Evolutionary conservation across 2,888 invertebrate genomes (phyloP), one percentile per base, ranked within the genome.

Genomic region (Polydrusus cervinus): DNA sequence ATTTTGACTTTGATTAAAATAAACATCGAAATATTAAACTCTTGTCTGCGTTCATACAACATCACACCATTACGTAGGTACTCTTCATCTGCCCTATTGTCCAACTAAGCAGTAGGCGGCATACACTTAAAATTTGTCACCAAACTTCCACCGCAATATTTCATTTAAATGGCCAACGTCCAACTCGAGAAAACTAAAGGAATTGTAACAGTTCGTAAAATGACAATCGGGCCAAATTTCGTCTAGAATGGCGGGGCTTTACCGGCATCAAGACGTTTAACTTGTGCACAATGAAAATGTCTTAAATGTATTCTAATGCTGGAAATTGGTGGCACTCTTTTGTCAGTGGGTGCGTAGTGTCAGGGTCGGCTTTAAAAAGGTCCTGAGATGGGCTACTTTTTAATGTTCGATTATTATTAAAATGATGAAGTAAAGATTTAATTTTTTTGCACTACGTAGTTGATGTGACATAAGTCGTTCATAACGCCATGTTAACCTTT

Each of bases 131-230:
- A 81, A 81, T 81, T 81, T 81, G 80, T 82, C 81, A 78, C 78
- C 81, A 80, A 79, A 80, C 74, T 79, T 78, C 77, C 11, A 70
- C 57, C 69, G 80, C 81, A 79, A 83, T 82, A 82, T 79, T 80
- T 84, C 84, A 83, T 81, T 81, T 80, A 79, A 79, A 81, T 78
- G 81, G 81, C 77, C 81, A 75, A 77, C 71, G 79, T 69, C 74
- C 65, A 78, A 78, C 78, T 78, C 68, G 79, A 78, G 78, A 79
- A 80, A 80, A 79, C 81, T 82, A 79, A 77, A 80, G 80, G 79
- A 82, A 80, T 79, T 78, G 80, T 80, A 82, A 82, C 81, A 81
- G 80, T 77, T 79, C 79, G 80, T 81, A 83, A 81, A 81, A 78
- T 78, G 60, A 82, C 82, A 83, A 83, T 82, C 81, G 81, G 81